These are phyloP conservation scores for Diabrotica virgifera DNA, from an alignment of 1,140 invertebrate species.

Conservation along the genomic window DNA sequence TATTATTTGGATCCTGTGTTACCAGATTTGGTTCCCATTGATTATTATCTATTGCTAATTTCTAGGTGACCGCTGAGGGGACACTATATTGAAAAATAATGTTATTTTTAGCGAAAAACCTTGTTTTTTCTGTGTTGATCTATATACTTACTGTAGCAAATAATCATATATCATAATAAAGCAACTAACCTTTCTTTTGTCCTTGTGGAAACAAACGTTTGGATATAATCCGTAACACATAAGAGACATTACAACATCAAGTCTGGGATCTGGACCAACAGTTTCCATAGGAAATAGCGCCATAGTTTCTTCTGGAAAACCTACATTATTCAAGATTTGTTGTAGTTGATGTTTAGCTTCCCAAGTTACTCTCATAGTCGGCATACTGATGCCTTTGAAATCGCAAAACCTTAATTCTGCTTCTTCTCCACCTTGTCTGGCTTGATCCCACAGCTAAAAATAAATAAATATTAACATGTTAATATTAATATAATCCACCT, in stretches of 20 bases:
- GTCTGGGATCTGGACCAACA: slow-evolving; percentile 68
- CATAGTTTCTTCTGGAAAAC: slow-evolving; percentile 88
- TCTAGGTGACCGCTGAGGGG: too few relatives aligned
- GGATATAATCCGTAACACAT: slow-evolving; percentile 92
- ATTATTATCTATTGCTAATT: too few relatives aligned
- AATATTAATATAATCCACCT: too few relatives aligned
- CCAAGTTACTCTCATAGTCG: slow-evolving; percentile 84
- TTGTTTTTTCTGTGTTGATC: too few relatives aligned
- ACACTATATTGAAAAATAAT: too few relatives aligned
- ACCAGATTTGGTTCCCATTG: too few relatives aligned
- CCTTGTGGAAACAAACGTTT: slow-evolving; percentile 94
- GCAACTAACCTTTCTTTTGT: slow-evolving; percentile 76
- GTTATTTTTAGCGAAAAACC: too few relatives aligned
- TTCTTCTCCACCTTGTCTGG: slow-evolving; percentile 70
- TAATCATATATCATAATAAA: background rate
- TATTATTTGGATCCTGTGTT: too few relatives aligned
- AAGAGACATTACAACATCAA: slow-evolving; percentile 84
- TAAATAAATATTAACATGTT: too few relatives aligned
- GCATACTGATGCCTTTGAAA: slow-evolving; percentile 81
- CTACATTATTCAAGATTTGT: slow-evolving; percentile 75
- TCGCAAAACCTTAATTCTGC: slow-evolving; percentile 86
- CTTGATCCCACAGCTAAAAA: slow-evolving; percentile 74
- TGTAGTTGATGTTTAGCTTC: slow-evolving; percentile 91
- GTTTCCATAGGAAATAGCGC: slow-evolving; percentile 71
- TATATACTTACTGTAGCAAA: too few relatives aligned